Evolutionary conservation across 1,140 invertebrate species (phyloP).

Genomic region (Drosophila grimshawi): DNA sequence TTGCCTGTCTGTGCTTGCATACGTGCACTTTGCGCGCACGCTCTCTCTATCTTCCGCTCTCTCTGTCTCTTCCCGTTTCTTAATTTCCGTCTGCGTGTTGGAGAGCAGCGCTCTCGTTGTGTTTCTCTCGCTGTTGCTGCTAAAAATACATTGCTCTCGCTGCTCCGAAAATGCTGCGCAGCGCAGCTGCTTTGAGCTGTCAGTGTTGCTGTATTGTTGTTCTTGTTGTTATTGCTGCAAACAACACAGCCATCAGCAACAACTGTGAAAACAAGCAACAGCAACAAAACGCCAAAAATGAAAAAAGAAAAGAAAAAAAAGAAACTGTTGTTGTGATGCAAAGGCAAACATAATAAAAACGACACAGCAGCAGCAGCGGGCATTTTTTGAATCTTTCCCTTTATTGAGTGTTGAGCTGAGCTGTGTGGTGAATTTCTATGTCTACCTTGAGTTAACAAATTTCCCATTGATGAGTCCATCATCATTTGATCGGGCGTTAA

Average conservation of each 20-base stretch:
- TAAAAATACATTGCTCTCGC: conserved; percentile 53
- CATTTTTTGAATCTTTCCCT: conserved; percentile 22
- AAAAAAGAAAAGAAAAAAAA: neutral
- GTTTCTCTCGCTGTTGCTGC: conserved; percentile 36
- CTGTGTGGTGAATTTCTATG: conserved; percentile 43
- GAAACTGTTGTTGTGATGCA: conserved; percentile 35
- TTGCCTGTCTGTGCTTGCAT: conserved; percentile 37
- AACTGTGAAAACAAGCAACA: conserved; percentile 58
- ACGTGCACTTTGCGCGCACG: conserved; percentile 72
- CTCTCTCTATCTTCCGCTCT: conserved; percentile 44
- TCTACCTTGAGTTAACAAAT: conserved; percentile 33
- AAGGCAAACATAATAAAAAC: conserved; percentile 39
- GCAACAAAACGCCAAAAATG: conserved; percentile 49
- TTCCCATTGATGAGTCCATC: conserved; percentile 19
- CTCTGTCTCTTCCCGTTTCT: neutral
- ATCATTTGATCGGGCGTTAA: conserved; percentile 9
- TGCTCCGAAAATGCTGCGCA: conserved; percentile 61
- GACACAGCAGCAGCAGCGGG: neutral
- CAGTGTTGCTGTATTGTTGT: conserved; percentile 29
- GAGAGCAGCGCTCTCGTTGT: conserved; percentile 39
- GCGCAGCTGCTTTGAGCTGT: conserved; percentile 76
- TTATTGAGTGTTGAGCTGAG: neutral
- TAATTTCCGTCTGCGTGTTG: neutral
- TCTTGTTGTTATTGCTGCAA: conserved; percentile 56
- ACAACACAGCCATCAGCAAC: conserved; percentile 43